Evolutionary conservation across 1,140 invertebrate species (phyloP).

Genomic region (Penaeus chinensis): DNA sequence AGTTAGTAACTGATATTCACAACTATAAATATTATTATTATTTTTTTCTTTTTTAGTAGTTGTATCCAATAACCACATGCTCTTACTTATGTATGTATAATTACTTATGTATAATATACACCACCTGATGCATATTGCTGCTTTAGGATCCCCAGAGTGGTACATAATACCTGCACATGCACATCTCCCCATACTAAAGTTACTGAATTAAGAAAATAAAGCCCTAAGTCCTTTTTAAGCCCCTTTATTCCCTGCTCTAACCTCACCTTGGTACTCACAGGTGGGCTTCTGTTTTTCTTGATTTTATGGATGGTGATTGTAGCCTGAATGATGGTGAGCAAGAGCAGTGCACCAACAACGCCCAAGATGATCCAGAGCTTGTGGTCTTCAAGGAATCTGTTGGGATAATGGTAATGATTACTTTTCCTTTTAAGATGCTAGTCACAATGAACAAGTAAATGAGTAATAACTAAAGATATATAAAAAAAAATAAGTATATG

Average conservation of each 20-base stretch:
- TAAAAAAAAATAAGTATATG: not conserved
- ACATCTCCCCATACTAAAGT: too few species aligned
- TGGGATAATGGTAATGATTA: not conserved
- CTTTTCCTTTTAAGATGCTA: too few species aligned
- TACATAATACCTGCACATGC: too few species aligned
- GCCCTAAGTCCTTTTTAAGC: not conserved
- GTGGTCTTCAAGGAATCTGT: constrained; percentile 71
- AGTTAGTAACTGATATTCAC: too few species aligned
- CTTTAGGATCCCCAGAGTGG: too few species aligned
- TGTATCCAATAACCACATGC: too few species aligned
- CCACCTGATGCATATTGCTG: too few species aligned
- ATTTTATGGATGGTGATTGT: constrained; percentile 77
- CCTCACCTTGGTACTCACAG: constrained; percentile 72
- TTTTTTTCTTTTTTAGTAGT: too few species aligned
- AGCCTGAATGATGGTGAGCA: constrained; percentile 85
- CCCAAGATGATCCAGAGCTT: constrained; percentile 86
- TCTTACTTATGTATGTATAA: too few species aligned
- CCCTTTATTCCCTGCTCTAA: not conserved
- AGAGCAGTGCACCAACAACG: constrained; percentile 81
- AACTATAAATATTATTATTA: too few species aligned
- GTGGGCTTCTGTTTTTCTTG: constrained; percentile 71
- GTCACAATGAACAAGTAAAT: not conserved
- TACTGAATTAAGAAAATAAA: too few species aligned
- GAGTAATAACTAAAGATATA: not conserved
- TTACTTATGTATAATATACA: too few species aligned